Evolutionary conservation across 2,797 vertebrate species (phyloP).

Genomic region (Alectoris magna): DNA sequence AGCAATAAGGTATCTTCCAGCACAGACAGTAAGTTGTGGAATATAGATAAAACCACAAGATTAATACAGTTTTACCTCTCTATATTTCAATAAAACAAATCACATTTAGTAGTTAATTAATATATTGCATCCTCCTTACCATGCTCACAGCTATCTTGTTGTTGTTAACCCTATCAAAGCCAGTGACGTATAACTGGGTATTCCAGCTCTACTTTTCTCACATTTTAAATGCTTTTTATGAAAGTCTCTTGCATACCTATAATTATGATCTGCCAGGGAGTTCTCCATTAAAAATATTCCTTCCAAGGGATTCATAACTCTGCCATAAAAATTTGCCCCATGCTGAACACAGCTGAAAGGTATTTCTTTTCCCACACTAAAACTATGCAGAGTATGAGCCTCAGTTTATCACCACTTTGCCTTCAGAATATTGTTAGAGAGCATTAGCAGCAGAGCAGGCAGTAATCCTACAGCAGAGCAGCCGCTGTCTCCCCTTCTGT

Average conservation of each 20-base stretch:
- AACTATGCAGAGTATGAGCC: not conserved
- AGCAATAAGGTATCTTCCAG: not conserved
- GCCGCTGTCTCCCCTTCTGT: not conserved
- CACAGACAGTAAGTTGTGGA: not conserved
- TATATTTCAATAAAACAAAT: slow-evolving; percentile 30
- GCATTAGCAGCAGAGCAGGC: not conserved
- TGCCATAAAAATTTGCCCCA: not conserved
- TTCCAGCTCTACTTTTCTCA: not conserved
- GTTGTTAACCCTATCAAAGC: not conserved
- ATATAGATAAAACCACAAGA: not conserved
- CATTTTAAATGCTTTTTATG: not conserved
- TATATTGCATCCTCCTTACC: not conserved
- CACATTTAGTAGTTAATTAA: slow-evolving; percentile 12
- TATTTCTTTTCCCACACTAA: not conserved
- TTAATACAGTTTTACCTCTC: not conserved
- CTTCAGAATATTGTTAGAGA: not conserved
- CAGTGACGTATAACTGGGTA: not conserved
- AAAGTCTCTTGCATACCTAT: not conserved
- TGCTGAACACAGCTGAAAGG: slow-evolving; percentile 7
- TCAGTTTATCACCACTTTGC: not conserved
- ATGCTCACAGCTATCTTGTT: not conserved
- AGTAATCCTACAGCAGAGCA: not conserved
- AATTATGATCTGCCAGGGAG: not conserved
- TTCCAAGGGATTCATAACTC: not conserved
- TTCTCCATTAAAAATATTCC: not conserved